Base-by-base conservation (phyloP, 2,888 invertebrate species). In the Holacanthella duospinosa region DNA sequence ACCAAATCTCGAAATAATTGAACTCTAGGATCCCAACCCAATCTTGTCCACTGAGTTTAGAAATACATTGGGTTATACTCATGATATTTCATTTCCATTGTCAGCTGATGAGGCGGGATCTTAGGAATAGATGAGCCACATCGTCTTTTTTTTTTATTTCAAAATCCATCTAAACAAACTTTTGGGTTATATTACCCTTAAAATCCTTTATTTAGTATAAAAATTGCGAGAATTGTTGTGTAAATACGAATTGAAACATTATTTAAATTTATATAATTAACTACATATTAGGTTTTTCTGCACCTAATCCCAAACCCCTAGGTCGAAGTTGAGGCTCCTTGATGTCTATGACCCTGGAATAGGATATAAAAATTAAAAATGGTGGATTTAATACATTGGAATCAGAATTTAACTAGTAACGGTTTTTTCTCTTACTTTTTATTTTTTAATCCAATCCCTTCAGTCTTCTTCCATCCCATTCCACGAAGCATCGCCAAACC, bases 401-500 rank as follows among this genome's bases (percentile, higher is more conserved):
- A 16, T 26, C 28, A 9, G 12, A 56, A 56, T 56, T 27, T 3
- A 56, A 26, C 26, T 36, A 9, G 6, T 6, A 36, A 36, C 9
- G 36, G 19, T 43, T 59, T n/a, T 61, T 44, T 27, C 71, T 36
- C 77, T 74, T 78, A 77, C 80, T 80, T 76, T 72, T 78, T 75
- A 76, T 81, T 80, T 75, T 82, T 82, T 2, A 70, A 48, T 74
- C 81, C 85, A 63, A 84, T 82, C 29, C 83, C 83, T 72, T 80
- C 79, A 1, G 82, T 84, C 60, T 88, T 86, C 60, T 83, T 81
- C 91, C 89, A 91, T 12, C 92, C 96, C 95, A 95, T 96, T 9
- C 96, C 97, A 66, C 94, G 80, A 1, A 97, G 80, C 88, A 96
- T 87, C 0, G 96, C 97, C 76, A 89, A 75, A 2, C 97, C 97